phyloP scores from a whole-genome alignment of 2,113 vertebrate genomes.

The Lichenostomus cassidix region DNA sequence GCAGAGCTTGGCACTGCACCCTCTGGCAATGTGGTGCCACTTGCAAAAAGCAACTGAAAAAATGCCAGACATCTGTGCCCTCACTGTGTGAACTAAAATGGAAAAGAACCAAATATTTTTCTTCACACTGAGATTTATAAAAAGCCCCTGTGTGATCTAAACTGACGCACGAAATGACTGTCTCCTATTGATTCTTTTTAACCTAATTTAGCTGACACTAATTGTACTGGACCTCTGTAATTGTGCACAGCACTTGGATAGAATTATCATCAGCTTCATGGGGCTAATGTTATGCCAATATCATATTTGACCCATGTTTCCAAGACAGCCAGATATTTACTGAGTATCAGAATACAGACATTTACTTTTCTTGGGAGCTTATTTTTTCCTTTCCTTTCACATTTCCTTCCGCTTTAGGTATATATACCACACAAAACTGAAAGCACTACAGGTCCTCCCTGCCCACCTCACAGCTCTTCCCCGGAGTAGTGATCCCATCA shows the following conservation, averaged over 20 bases:
- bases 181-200: slow-evolving; percentile 26
- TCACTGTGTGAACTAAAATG: slow-evolving; percentile 10
- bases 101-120: slow-evolving; percentile 7
- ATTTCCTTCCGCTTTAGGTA: neutral
- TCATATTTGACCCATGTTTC: neutral
- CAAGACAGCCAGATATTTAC: neutral
- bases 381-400: neutral
- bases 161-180: neutral
- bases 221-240: slow-evolving; percentile 4
- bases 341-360: neutral
- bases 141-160: slow-evolving; percentile 1
- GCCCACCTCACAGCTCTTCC: neutral
- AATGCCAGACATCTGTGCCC: slow-evolving; percentile 57
- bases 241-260: neutral
- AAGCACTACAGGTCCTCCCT: neutral
- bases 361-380: neutral
- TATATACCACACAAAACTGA: neutral
- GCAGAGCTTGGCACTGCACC: slow-evolving; percentile 23
- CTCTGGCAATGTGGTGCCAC: neutral
- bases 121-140: slow-evolving; percentile 38
- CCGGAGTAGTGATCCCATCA: neutral
- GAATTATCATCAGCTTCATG: neutral
- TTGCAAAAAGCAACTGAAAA: slow-evolving; percentile 18
- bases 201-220: slow-evolving; percentile 3
- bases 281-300: neutral